Base-by-base conservation (phyloP, 2,888 invertebrate species). In the Venusia cambrica region DNA sequence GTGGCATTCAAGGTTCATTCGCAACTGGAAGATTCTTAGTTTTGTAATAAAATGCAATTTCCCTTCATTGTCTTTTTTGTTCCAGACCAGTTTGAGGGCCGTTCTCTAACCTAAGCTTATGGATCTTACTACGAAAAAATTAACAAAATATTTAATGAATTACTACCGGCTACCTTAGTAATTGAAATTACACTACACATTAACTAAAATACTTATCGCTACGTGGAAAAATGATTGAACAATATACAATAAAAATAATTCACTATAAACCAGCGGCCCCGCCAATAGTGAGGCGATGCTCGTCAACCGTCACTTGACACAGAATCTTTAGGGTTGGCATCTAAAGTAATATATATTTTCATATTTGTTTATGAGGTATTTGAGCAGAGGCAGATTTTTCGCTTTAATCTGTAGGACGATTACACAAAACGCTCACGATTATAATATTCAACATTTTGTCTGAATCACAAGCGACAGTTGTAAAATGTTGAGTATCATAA, bases 201-300 rank as follows among this genome's bases (percentile, higher is more conserved):
- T 64, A 87, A 83, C 80, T 85, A 83, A 85, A 63, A 84, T 74
- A 77, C 46, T 79, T 77, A 83, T 79, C 76, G 69, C 78, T 85
- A 84, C 70, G 76, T 84, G 84, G 84, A 85, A 85, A 76, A 84
- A 83, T 79, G 63, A 83, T 81, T 70, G 83, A 85, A 85, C 83
- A 85, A 83, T 84, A 77, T 84, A 84, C 81, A 85, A 77, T 81
- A 83, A 81, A n/a, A 84, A 80, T 79, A 79, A 81, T 85, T 84
- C 70, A 83, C 83, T 84, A 83, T 72, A 79, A 75, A 60, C 58
- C 78, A 81, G 79, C 68, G 75, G 72, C 62, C 73, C 68, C 73
- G 59, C 45, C 49, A 50, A 48, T 45, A 31, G 51, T 38, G 47
- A 48, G 46, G 48, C 51, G 53, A 51, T 51, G 53, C n/a, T 52